Conservation (phyloP, 1,140 invertebrate genomes). For the Campodea augens region DNA sequence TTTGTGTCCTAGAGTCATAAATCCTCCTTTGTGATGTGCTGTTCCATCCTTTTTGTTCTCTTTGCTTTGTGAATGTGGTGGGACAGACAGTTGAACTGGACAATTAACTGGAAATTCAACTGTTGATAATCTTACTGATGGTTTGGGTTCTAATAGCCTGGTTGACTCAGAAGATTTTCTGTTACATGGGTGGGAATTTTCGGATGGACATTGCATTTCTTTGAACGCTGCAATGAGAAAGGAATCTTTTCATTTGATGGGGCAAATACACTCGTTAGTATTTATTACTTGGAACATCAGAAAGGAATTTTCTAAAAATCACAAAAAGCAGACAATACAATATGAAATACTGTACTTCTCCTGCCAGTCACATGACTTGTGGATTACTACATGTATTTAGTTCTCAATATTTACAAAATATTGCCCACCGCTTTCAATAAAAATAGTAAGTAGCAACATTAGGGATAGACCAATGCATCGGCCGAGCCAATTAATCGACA, state of each 20-base stretch:
- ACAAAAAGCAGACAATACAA: too few relatives aligned
- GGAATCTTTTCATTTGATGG: constrained; percentile 1
- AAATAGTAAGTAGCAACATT: too few relatives aligned
- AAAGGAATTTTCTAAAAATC: too few relatives aligned
- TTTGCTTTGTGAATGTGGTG: constrained; percentile 13
- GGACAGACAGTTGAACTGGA: neutral
- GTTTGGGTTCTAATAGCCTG: constrained; percentile 39
- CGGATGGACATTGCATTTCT: constrained; percentile 70
- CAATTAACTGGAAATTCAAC: constrained; percentile 29
- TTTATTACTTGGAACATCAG: too few relatives aligned
- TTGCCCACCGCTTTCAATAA: too few relatives aligned
- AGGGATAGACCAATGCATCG: too few relatives aligned
- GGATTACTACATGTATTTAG: too few relatives aligned
- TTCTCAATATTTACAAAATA: too few relatives aligned
- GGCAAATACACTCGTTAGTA: too few relatives aligned
- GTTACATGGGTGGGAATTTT: constrained; percentile 51
- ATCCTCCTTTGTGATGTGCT: constrained; percentile 58
- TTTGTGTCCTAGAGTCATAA: constrained; percentile 73
- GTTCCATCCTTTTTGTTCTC: constrained; percentile 34
- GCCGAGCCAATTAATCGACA: too few relatives aligned
- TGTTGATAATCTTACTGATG: constrained; percentile 37
- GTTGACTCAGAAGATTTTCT: constrained; percentile 28
- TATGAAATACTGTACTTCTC: too few relatives aligned
- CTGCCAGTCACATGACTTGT: too few relatives aligned
- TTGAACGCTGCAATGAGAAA: constrained; percentile 34